Evolutionary conservation across 2,797 vertebrate genomes (phyloP).

Genomic region (Squalus acanthias): DNA sequence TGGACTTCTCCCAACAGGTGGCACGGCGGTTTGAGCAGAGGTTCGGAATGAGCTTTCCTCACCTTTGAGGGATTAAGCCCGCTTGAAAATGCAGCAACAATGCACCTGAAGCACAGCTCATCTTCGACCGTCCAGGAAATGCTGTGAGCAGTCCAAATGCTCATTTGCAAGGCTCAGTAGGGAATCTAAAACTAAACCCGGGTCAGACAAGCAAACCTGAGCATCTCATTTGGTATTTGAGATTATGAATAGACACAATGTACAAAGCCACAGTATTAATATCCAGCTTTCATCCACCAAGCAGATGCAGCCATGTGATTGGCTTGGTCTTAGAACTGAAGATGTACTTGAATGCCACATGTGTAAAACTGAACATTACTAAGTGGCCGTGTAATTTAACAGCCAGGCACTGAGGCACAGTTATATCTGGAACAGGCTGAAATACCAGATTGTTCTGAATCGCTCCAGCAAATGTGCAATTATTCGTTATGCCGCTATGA

Average conservation of each 20-base stretch:
- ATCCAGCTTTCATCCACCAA: neutral
- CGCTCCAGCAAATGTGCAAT: neutral
- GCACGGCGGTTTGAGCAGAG: neutral
- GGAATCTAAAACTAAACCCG: neutral
- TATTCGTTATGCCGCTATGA: neutral
- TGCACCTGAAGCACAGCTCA: neutral
- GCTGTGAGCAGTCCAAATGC: neutral
- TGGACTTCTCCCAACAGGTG: neutral
- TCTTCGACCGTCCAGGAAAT: neutral
- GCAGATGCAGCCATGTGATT: neutral
- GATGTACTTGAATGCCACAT: neutral
- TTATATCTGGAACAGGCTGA: neutral
- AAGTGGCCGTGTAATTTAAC: neutral
- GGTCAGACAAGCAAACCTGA: neutral
- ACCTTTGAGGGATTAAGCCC: neutral
- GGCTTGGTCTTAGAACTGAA: neutral
- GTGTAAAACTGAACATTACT: neutral
- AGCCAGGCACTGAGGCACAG: neutral
- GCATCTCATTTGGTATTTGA: neutral
- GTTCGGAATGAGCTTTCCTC: neutral
- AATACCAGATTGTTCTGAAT: slow-evolving; percentile 3
- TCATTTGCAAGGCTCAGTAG: neutral
- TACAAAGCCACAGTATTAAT: neutral
- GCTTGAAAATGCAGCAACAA: neutral
- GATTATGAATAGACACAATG: neutral